Conservation (phyloP, 2,888 invertebrate genomes). For the Rutpela maculata region DNA sequence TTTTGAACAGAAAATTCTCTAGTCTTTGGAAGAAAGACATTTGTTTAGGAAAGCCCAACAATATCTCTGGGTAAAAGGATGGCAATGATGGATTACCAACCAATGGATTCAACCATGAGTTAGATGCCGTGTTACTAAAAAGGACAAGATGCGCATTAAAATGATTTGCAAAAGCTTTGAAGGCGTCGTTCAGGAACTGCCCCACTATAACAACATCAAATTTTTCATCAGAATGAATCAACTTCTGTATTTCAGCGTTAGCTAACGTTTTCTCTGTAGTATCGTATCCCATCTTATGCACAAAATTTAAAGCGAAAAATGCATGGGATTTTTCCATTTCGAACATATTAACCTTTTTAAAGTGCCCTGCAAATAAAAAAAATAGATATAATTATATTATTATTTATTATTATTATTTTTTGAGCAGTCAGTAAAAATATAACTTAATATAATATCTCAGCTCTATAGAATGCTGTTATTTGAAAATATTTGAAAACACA, state of each 20-base stretch:
- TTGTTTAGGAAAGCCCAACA: constrained; percentile 59
- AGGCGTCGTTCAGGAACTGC: constrained; percentile 74
- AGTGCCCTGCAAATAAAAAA: neutral
- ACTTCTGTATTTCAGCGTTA: constrained; percentile 69
- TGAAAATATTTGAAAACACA: too few species aligned
- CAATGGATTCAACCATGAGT: constrained; percentile 73
- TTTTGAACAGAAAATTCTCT: neutral
- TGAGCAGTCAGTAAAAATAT: too few species aligned
- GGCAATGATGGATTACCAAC: constrained; percentile 74
- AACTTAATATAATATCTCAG: too few species aligned
- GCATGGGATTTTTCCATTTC: neutral
- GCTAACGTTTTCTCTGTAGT: constrained; percentile 57
- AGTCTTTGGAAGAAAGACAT: constrained; percentile 5
- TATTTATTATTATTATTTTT: too few species aligned
- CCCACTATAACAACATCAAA: constrained; percentile 72
- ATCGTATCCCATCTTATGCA: neutral
- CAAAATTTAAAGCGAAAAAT: neutral
- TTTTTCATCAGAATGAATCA: constrained; percentile 64
- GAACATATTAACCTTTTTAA: constrained; percentile 6
- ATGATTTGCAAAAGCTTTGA: constrained; percentile 68
- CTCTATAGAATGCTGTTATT: too few species aligned
- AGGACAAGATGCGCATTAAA: constrained; percentile 67
- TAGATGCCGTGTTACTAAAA: constrained; percentile 72
- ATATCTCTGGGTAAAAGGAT: constrained; percentile 75
- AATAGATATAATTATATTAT: too few species aligned